Evolutionary conservation across 2,888 invertebrate genomes (phyloP).

Genomic region (Graphium colonna): DNA sequence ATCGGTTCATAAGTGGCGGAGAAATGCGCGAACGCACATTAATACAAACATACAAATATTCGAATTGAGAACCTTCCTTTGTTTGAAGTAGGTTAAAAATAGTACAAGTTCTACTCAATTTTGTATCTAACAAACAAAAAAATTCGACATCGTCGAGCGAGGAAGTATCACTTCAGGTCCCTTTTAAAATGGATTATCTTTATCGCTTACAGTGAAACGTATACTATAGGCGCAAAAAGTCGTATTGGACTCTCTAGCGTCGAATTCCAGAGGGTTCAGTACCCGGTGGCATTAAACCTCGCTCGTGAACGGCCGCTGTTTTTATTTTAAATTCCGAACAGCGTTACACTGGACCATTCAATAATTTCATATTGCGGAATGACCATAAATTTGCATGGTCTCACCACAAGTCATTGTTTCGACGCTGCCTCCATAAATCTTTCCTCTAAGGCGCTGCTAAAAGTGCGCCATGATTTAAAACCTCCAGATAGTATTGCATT

Average conservation of each 20-base stretch:
- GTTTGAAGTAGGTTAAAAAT: no score
- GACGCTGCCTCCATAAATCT: constrained; percentile 30
- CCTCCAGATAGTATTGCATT: constrained; percentile 23
- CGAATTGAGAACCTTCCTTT: no score
- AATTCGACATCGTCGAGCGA: no score
- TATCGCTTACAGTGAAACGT: no score
- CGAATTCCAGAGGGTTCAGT: constrained; percentile 11
- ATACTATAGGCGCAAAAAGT: no score
- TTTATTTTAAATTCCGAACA: constrained; percentile 26
- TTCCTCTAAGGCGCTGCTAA: constrained; percentile 29
- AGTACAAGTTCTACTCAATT: no score
- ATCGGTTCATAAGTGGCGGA: no score
- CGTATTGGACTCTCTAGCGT: constrained; percentile 1
- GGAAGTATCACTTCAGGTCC: no score
- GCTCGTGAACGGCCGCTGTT: constrained; percentile 16
- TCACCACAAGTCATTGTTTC: constrained; percentile 45
- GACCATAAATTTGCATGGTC: constrained; percentile 36
- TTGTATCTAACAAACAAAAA: no score
- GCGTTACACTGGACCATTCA: constrained; percentile 26
- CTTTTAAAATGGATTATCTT: no score
- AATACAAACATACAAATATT: no score
- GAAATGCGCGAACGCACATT: no score
- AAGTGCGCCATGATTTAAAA: constrained; percentile 32
- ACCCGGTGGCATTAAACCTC: constrained; percentile 18
- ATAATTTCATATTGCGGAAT: constrained; percentile 38